Conservation (phyloP, 2,113 vertebrate species). For the Aldabrachelys gigantea region DNA sequence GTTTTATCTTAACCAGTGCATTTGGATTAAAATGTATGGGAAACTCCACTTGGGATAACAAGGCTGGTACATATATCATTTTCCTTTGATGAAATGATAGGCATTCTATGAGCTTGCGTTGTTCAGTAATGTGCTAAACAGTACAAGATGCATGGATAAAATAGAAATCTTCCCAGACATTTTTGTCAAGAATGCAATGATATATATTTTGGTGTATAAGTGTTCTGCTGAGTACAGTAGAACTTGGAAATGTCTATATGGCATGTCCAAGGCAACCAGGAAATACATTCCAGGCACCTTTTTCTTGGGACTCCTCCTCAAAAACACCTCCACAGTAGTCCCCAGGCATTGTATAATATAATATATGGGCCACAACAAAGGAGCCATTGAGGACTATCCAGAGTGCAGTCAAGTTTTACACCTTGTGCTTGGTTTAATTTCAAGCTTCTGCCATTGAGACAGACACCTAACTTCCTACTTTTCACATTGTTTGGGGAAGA, state of each 20-base stretch:
- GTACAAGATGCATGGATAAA: background rate
- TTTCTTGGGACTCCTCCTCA: background rate
- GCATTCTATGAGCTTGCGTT: no score
- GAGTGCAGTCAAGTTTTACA: background rate
- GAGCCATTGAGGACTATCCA: background rate
- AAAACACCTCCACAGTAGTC: background rate
- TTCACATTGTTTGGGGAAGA: background rate
- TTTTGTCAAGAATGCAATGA: background rate
- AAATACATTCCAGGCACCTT: background rate
- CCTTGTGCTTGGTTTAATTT: background rate
- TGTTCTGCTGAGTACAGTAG: background rate
- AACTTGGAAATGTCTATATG: background rate
- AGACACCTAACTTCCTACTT: background rate
- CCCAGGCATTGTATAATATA: background rate
- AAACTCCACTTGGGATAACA: no score
- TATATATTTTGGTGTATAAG: background rate
- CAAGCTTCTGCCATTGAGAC: background rate
- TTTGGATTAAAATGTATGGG: no score
- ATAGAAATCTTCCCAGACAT: background rate
- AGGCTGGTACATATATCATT: no score
- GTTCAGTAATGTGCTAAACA: no score
- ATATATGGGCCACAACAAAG: background rate
- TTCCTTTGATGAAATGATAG: no score
- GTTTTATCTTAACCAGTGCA: no score
- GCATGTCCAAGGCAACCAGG: background rate